These are phyloP conservation scores for Yoshiicerus persimilis DNA, from an alignment of 1,140 invertebrate species.

Conservation along the genomic window DNA sequence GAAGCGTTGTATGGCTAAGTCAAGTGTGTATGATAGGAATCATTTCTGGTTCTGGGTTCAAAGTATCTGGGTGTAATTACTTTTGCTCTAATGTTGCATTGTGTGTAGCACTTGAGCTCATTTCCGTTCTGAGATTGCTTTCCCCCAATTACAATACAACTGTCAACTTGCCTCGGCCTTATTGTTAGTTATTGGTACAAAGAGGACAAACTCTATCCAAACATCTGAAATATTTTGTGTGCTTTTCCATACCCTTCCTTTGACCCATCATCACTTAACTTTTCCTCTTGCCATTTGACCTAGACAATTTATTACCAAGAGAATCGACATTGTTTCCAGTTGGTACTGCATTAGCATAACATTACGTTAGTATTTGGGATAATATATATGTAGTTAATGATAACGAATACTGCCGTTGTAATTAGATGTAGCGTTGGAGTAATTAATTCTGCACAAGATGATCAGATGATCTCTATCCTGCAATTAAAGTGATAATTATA, in stretches of 20 bases:
- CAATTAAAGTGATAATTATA: not conserved
- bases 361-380: not conserved
- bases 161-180: not conserved
- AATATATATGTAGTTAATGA: not conserved
- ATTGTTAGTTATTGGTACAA: not conserved
- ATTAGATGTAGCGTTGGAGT: too few species aligned
- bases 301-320: not conserved
- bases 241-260: not conserved
- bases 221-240: not conserved
- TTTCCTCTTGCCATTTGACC: not conserved
- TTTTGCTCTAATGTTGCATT: not conserved
- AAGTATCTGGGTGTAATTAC: not conserved
- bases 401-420: too few species aligned
- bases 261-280: not conserved
- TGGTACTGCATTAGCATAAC: not conserved
- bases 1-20: not conserved
- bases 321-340: not conserved
- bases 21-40: not conserved
- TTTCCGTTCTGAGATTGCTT: constrained; percentile 11
- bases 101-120: not conserved
- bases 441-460: too few species aligned
- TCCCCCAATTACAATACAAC: constrained; percentile 11
- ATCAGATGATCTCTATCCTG: not conserved
- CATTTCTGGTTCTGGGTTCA: not conserved
- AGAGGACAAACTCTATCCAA: not conserved